Evolutionary conservation across 2,888 invertebrate species (phyloP), one percentile per base, ranked within the genome.

Genomic region (Dryobotodes eremita): DNA sequence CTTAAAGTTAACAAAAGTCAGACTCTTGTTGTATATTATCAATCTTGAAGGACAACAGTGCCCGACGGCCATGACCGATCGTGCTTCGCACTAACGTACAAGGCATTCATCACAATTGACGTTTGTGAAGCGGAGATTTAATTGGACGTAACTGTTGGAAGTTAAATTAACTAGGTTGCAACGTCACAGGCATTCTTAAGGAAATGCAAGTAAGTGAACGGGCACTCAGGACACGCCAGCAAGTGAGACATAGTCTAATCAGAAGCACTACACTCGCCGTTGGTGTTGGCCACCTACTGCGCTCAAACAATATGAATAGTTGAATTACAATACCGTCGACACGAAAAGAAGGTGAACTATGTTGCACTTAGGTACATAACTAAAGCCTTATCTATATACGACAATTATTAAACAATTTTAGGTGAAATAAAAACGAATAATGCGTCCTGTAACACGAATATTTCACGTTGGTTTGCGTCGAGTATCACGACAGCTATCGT

Each of bases 341-440:
- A 13, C 15, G 1, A 48, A 55, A 48, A 17, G 2, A 70, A n/a
- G 26, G 46, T 10, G 46, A 55, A 10, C 26, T 76, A 46, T 20
- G 4, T 64, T 76, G 46, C 76, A 77, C 77, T 77, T 36, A 36
- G 48, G 20, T 50, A 48, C n/a, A 36, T 77, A 20, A 20, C 20
- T 2, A 2, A 17, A 46, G 8, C 15, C 2, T 23, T 17, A 46
- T n/a, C 7, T 17, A 7, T 10, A 36, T 6, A 62, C 2, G 0
- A 48, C 17, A 48, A 2, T 3, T 55, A 36, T 36, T 36, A 26
- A 10, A 23, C 11, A 46, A 36, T 15, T 20, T n/a, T 46, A 46
- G 6, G 6, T 15, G 15, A 23, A 11, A 46, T 31, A 46, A 26
- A 46, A 36, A n/a, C 42, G 8, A 20, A 72, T 57, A 31, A 73